phyloP scores from a whole-genome alignment of 2,888 invertebrate genomes.

The Eutolmus rufibarbis region DNA sequence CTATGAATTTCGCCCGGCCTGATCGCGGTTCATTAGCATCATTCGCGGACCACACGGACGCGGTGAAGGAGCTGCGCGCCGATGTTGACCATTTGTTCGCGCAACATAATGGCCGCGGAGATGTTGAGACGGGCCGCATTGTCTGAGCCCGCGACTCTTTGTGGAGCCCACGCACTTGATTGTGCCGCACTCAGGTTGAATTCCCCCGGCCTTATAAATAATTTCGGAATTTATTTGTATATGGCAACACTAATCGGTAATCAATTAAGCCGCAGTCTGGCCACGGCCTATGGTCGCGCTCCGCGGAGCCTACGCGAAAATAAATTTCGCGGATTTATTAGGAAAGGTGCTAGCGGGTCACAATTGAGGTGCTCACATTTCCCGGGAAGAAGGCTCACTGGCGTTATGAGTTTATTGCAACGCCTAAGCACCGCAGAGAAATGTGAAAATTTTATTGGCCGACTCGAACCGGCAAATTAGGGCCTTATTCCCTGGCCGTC shows the following conservation, averaged over 20 bases:
- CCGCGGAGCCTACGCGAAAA: neutral
- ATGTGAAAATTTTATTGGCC: constrained; percentile 4
- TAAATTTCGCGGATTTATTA: constrained; percentile 30
- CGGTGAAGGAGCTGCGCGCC: neutral
- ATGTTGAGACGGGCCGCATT: constrained; percentile 7
- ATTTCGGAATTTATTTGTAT: constrained; percentile 34
- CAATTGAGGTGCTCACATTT: neutral
- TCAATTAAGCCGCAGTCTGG: constrained; percentile 22
- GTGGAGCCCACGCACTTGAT: constrained; percentile 24
- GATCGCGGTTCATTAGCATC: constrained; percentile 36
- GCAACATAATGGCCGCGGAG: neutral
- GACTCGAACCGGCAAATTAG: neutral
- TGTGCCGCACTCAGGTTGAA: constrained; percentile 8
- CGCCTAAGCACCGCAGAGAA: neutral
- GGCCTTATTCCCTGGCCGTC: neutral
- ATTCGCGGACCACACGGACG: constrained; percentile 28
- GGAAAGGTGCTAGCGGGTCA: neutral
- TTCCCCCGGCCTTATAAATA: constrained; percentile 8
- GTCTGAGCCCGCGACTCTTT: constrained; percentile 14
- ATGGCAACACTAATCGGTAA: constrained; percentile 37
- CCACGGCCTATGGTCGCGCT: neutral
- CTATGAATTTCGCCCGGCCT: neutral
- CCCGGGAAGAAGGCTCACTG: neutral
- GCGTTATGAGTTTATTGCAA: constrained; percentile 31
- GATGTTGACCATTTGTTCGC: constrained; percentile 12